Evolutionary conservation across 2,797 vertebrate species (phyloP).

Genomic region (Petrocephalus schoutedeni): DNA sequence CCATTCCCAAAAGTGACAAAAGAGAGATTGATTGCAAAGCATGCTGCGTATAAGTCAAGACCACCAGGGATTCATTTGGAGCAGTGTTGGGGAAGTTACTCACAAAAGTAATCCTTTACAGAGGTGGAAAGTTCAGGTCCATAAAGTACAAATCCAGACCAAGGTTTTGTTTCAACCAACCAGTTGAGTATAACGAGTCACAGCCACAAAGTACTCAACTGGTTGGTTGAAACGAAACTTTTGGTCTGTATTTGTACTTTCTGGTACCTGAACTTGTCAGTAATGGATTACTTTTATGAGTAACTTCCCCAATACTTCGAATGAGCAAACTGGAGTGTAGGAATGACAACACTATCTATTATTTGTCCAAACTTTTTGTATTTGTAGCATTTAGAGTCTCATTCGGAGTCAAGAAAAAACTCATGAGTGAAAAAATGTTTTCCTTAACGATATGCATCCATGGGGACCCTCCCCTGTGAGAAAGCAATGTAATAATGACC

Average conservation of each 20-base stretch:
- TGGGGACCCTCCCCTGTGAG: not conserved
- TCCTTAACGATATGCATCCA: slow-evolving; percentile 22
- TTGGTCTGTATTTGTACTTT: too few relatives aligned
- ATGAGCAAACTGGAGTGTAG: not conserved
- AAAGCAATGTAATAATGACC: not conserved
- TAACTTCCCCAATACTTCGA: too few relatives aligned
- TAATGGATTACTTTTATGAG: too few relatives aligned
- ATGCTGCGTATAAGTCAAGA: slow-evolving; percentile 43
- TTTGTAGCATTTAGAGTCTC: slow-evolving; percentile 52
- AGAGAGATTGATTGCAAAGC: slow-evolving; percentile 56
- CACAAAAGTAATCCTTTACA: too few relatives aligned
- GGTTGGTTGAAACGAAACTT: too few relatives aligned
- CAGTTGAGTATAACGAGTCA: too few relatives aligned
- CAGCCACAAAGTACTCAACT: too few relatives aligned
- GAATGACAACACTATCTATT: slow-evolving; percentile 24
- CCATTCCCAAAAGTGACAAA: slow-evolving; percentile 54
- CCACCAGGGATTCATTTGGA: slow-evolving; percentile 32
- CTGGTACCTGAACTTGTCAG: too few relatives aligned
- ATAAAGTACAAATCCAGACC: too few relatives aligned
- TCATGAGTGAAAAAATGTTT: slow-evolving; percentile 49
- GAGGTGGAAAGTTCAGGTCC: too few relatives aligned
- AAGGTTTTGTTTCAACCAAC: too few relatives aligned
- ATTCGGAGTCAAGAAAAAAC: slow-evolving; percentile 51
- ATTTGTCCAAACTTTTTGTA: slow-evolving; percentile 49
- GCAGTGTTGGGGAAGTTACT: too few relatives aligned